phyloP scores from a whole-genome alignment of 2,888 invertebrate species.

The Nomada ferruginata region DNA sequence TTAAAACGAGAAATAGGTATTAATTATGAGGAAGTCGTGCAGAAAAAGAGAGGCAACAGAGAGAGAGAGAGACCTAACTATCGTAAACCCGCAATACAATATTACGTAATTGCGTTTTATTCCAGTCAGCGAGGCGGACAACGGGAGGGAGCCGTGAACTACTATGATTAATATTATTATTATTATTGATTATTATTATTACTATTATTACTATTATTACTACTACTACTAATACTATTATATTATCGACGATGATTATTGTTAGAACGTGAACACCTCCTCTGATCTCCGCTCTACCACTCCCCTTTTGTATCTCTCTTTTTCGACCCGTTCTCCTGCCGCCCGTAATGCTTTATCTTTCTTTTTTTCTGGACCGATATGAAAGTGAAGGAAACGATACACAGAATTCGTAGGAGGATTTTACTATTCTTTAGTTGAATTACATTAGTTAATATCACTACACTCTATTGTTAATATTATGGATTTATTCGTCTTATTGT shows the following conservation, averaged over 20 bases:
- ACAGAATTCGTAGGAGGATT: conserved; percentile 32
- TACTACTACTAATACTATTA: conserved; percentile 11
- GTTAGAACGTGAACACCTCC: conserved; percentile 54
- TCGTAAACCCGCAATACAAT: conserved; percentile 59
- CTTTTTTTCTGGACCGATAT: conserved; percentile 10
- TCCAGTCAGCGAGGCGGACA: conserved; percentile 64
- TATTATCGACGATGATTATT: conserved; percentile 42
- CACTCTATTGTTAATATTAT: conserved; percentile 68
- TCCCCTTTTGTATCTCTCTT: conserved; percentile 56
- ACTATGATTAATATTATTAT: conserved; percentile 35
- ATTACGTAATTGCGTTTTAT: conserved; percentile 76
- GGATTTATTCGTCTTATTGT: conserved; percentile 67
- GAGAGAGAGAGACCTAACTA: conserved; percentile 72
- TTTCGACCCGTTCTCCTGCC: conserved; percentile 51
- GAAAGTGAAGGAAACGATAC: conserved; percentile 1
- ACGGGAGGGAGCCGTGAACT: conserved; percentile 39
- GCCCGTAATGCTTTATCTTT: conserved; percentile 23
- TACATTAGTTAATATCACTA: conserved; percentile 66
- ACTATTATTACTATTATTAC: conserved; percentile 28
- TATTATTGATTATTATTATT: conserved; percentile 20
- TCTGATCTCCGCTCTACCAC: conserved; percentile 61
- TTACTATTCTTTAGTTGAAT: conserved; percentile 62
- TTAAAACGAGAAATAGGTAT: conserved; percentile 58
- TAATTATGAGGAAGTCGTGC: conserved; percentile 54
- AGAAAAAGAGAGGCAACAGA: conserved; percentile 67